Base-by-base conservation (phyloP, 2,113 vertebrate species). In the Megaceryle torquata region DNA sequence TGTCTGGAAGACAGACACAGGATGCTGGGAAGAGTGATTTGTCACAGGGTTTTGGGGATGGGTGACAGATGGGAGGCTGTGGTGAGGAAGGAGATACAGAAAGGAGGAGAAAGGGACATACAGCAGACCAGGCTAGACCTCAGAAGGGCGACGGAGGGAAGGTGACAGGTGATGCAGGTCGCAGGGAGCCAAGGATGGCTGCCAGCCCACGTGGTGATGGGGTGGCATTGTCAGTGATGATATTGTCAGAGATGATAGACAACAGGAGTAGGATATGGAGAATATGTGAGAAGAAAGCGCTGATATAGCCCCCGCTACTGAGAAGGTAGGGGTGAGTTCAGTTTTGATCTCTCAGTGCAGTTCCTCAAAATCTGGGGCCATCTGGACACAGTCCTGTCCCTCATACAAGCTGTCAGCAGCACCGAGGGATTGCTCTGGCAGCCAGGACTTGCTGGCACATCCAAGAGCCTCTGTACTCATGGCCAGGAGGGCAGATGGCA, bases 401-500 rank as follows among this genome's bases (percentile, higher is more conserved):
- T 86, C 82, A 37, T 43, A 65, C 96, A 95, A 96, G 96, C 95
- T 96, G 96, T 94, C 92, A 76, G 74, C 5, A 0, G 87, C 87
- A 87, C 67, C 4, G 10, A 94, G 96, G 92, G 92, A 93, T 85
- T 86, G 89, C 63, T 92, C 88, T 96, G 95, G 96, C 95, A 96
- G 93, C 92, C 93, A 59, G 92, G 91, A 92, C 86, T 82, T 57
- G 54, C 93, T 95, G 93, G 91, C 46, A 10, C 67, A 74, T 91
- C 81, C 74, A 6, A 93, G 77, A 96, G 81, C 31, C 50, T 90
- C 77, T 0, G 2, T 89, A 92, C 74, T 82, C n/a, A 2, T 87
- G 96, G 92, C 93, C 95, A 96, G 96, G 50, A 95, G 91, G 96
- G 95, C 93, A 96, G 95, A 96, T 97, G 96, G 95, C 93, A 94